Base-by-base conservation (phyloP, 2,113 vertebrate species). In the Callochromis pleurospilus region DNA sequence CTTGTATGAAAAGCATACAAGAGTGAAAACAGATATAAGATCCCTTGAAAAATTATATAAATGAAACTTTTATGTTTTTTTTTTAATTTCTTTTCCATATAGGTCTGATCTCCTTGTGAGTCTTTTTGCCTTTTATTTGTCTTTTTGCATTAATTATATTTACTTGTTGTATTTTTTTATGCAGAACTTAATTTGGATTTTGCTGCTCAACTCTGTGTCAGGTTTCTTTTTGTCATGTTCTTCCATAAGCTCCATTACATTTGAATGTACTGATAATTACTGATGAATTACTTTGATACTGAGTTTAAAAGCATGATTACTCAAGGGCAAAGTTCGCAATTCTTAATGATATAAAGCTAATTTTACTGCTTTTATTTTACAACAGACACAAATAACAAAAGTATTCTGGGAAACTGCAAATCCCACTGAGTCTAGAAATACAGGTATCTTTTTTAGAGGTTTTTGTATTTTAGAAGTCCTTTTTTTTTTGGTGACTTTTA, bases 361-460 rank as follows among this genome's bases (percentile, higher is more conserved):
- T 65, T 36, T 36, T 1, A 7, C 31, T 65, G 31, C 7, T 0
- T 62, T 0, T 62, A 62, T 36, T 62, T 62, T 12, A 0, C 19
- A 62, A 36, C 17, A 62, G 0, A 62, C 31, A 65, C 31, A 5
- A 36, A 62, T 36, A 65, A 65, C 17, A 65, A 62, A 36, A 36
- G 2, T 19, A 62, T 62, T 62, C 58, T 62, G 58, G 6, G 58
- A 62, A 62, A 62, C 6, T 7, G 3, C 9, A 62, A 65, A 65
- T 65, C 6, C 60, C 31, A 2, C 9, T n/a, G 17, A 65, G 5
- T 65, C 60, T 65, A 65, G 0, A 65, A 36, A 36, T 36, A 2
- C 58, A 36, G 0, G 31, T 12, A 36, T 12, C 1, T 60, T 31
- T 33, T 62, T 36, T 11, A 5, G 58, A 62, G 31, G 9, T 65